phyloP scores from a whole-genome alignment of 2,797 vertebrate species.

The Margarornis squamiger region DNA sequence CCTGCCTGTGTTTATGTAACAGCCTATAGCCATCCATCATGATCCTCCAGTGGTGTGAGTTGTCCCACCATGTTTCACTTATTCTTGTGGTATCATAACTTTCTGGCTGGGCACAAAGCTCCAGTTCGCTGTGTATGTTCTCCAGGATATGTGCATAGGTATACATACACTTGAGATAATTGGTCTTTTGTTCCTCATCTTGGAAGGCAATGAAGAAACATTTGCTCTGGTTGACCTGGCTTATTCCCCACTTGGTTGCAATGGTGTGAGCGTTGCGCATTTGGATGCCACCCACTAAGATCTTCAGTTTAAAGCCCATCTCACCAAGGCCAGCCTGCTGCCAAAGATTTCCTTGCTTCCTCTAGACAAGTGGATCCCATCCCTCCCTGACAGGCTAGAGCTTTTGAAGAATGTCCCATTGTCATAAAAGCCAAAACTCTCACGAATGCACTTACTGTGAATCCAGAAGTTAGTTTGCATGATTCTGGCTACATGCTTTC shows the following conservation, averaged over 20 bases:
- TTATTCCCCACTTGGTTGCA: neutral
- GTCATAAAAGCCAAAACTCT: neutral
- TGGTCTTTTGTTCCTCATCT: neutral
- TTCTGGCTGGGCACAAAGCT: neutral
- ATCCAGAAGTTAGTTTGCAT: neutral
- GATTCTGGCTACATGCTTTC: neutral
- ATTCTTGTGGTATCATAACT: neutral
- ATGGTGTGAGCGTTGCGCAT: neutral
- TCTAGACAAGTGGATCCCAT: neutral
- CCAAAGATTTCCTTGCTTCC: neutral
- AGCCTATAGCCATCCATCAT: neutral
- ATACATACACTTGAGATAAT: neutral
- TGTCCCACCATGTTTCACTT: neutral
- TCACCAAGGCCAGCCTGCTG: accelerated
- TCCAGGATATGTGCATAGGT: neutral
- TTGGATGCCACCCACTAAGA: neutral
- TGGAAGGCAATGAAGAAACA: neutral
- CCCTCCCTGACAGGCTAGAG: neutral
- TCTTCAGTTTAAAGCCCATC: neutral
- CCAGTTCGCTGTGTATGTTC: neutral
- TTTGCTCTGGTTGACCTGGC: neutral
- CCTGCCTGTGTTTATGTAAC: neutral
- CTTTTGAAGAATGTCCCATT: neutral
- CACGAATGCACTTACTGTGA: neutral
- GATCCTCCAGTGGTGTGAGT: neutral